These are phyloP conservation scores for Odontocolon sp. DNA, from an alignment of 2,888 invertebrate species.

Conservation along the genomic window DNA sequence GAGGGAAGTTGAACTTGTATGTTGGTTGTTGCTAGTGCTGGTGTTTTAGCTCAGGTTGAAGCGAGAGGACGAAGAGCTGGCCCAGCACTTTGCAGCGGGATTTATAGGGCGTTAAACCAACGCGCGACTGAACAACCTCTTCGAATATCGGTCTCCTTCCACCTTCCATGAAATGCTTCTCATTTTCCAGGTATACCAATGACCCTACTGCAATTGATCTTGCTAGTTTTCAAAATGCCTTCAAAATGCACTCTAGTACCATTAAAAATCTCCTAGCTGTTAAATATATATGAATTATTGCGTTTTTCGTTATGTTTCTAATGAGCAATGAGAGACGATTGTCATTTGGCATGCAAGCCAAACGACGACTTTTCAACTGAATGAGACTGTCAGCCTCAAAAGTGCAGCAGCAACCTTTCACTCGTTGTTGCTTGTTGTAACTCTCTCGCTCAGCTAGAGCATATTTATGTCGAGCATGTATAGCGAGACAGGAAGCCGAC, in stretches of 20 bases:
- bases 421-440: slow-evolving; percentile 8
- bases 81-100: slow-evolving; percentile 69
- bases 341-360: too few species aligned
- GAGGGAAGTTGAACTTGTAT: slow-evolving; percentile 41
- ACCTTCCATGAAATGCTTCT: slow-evolving; percentile 2
- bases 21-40: slow-evolving; percentile 49
- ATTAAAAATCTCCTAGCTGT: too few species aligned
- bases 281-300: too few species aligned
- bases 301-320: too few species aligned
- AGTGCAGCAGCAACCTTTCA: too few species aligned
- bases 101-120: slow-evolving; percentile 75
- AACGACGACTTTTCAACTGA: too few species aligned
- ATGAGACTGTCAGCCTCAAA: too few species aligned
- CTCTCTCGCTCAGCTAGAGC: slow-evolving; percentile 3
- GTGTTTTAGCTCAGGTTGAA: slow-evolving; percentile 3
- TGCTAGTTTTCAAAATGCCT: too few species aligned
- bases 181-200: slow-evolving; percentile 8
- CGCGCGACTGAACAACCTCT: slow-evolving; percentile 68
- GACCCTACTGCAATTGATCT: too few species aligned
- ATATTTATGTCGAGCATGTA: slow-evolving; percentile 55
- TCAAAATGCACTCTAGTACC: too few species aligned
- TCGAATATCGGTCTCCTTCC: slow-evolving; percentile 56
- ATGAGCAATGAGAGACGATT: too few species aligned
- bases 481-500: slow-evolving; percentile 2
- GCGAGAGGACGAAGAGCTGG: slow-evolving; percentile 53